Conservation (phyloP, 2,797 vertebrate genomes). For the Pseudochromis fuscus region DNA sequence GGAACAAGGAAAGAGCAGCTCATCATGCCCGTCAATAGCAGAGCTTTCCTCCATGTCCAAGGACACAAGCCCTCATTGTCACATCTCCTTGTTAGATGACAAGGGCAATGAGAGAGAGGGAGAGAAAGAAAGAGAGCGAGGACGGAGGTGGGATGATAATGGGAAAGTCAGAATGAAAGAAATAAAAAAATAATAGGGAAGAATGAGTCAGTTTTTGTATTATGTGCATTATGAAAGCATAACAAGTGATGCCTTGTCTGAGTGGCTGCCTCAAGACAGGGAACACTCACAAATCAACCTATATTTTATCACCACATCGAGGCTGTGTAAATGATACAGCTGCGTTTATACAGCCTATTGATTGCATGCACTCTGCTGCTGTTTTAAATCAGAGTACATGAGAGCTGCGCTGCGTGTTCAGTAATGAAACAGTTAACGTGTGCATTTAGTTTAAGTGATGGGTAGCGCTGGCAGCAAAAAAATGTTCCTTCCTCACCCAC, state of each 20-base stretch:
- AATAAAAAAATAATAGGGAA: conserved; percentile 2
- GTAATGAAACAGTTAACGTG: conserved; percentile 36
- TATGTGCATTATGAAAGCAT: background rate
- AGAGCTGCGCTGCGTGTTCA: conserved; percentile 5
- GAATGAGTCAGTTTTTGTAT: conserved; percentile 16
- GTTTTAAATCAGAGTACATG: conserved; percentile 17
- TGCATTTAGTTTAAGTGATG: conserved; percentile 45
- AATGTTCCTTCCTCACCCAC: conserved; percentile 35
- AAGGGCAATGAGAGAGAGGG: conserved; percentile 60
- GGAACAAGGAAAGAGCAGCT: conserved; percentile 78
- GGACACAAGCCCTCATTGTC: conserved; percentile 76
- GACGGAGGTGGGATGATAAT: conserved; percentile 3
- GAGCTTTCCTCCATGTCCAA: conserved; percentile 76
- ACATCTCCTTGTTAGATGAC: conserved; percentile 73
- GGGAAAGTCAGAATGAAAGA: conserved; percentile 15
- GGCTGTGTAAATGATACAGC: conserved; percentile 36
- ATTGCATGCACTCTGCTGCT: conserved; percentile 34
- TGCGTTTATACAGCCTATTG: conserved; percentile 1
- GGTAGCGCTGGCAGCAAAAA: conserved; percentile 33
- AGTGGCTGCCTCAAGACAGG: conserved; percentile 21
- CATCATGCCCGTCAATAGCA: conserved; percentile 81
- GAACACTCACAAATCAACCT: conserved; percentile 35
- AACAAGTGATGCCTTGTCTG: conserved; percentile 14
- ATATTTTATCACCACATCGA: conserved; percentile 31
- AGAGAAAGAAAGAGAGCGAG: conserved; percentile 28